Percentiles rank a stretch among this genome's conserved stretches.
phyloP scores from a whole-genome alignment of 2,113 vertebrate species.

The Diadophis punctatus region DNA sequence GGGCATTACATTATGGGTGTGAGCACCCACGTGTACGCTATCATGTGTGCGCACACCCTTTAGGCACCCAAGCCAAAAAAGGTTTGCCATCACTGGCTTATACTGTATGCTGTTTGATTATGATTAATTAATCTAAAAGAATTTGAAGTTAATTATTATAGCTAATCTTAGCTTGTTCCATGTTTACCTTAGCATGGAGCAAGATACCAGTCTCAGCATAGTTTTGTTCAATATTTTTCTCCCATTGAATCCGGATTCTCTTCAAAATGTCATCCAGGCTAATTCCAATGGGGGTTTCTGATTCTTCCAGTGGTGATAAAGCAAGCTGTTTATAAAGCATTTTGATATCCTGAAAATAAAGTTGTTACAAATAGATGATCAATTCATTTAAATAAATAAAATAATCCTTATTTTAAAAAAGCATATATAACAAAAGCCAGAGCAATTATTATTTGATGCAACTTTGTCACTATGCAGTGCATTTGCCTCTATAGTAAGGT shows the following conservation, averaged over 20 bases:
- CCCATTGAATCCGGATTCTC: conserved; percentile 87
- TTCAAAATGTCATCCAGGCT: conserved; percentile 87
- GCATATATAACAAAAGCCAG: neutral
- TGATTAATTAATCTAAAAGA: neutral
- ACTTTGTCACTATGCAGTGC: neutral
- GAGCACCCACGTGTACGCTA: too few species aligned
- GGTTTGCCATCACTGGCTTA: too few species aligned
- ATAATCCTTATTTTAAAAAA: conserved; percentile 13
- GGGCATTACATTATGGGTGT: too few species aligned
- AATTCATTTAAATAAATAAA: neutral
- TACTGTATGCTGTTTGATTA: neutral
- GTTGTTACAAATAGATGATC: neutral
- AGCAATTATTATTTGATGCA: neutral
- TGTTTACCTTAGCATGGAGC: conserved; percentile 81
- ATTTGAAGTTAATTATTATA: neutral
- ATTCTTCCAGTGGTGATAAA: conserved; percentile 81
- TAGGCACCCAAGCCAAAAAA: too few species aligned
- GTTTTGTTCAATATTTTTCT: conserved; percentile 85
- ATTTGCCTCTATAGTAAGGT: neutral
- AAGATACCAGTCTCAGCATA: conserved; percentile 76
- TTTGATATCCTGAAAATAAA: conserved; percentile 80
- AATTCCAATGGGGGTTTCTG: conserved; percentile 75
- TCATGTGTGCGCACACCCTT: too few species aligned
- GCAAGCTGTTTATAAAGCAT: conserved; percentile 85
- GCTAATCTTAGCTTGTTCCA: neutral